These are phyloP conservation scores for Dipodomys ordii DNA, from an alignment of 2,113 vertebrate genomes.

Conservation along the genomic window DNA sequence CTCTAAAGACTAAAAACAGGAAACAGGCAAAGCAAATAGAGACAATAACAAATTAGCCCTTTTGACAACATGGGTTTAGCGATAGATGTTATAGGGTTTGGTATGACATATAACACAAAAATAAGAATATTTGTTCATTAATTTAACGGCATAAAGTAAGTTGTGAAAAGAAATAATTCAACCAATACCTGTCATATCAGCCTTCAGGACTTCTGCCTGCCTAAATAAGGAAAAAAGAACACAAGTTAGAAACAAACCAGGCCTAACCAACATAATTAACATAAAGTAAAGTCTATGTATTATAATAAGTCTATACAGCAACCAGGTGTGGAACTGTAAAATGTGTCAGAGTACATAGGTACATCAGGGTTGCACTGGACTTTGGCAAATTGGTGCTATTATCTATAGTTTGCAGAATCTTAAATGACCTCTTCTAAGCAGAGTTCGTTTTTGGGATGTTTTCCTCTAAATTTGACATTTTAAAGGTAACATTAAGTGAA, in stretches of 20 bases:
- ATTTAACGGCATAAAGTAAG: constrained; percentile 45
- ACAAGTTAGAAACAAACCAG: constrained; percentile 73
- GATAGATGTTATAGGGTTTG: background rate
- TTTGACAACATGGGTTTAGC: background rate
- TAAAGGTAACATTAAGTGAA: constrained; percentile 5
- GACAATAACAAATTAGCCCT: background rate
- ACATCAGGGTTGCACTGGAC: background rate
- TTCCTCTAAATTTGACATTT: constrained; percentile 19
- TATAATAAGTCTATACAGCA: background rate
- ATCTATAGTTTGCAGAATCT: background rate
- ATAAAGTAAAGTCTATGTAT: constrained; percentile 2
- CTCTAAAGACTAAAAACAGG: constrained; percentile 42
- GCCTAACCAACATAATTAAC: constrained; percentile 33
- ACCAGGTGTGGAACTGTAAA: background rate
- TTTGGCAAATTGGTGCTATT: background rate
- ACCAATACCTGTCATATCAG: constrained; percentile 97
- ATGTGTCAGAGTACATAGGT: no score
- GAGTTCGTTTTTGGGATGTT: constrained; percentile 36
- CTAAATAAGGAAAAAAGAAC: constrained; percentile 85
- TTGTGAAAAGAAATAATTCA: constrained; percentile 57
- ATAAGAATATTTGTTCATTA: constrained; percentile 30
- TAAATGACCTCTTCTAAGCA: background rate
- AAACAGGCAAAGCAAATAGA: constrained; percentile 41
- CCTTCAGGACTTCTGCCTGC: constrained; percentile 99
- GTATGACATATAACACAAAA: background rate